Conservation (phyloP, 2,888 invertebrate species). For the Ectemnius cavifrons region DNA sequence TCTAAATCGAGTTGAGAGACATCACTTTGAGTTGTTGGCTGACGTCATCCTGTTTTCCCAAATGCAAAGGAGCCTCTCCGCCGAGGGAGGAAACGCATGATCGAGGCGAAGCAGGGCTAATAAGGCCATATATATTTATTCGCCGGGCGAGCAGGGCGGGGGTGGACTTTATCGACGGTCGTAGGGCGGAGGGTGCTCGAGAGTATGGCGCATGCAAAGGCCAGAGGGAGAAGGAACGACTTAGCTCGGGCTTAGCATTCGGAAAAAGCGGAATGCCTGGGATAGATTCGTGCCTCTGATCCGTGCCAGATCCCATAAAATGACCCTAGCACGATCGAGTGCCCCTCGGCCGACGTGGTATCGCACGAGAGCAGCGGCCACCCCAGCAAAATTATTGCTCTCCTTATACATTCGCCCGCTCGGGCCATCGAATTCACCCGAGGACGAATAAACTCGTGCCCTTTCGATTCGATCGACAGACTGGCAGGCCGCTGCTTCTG, state of each 20-base stretch:
- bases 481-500: background rate
- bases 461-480: slow-evolving; percentile 20
- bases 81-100: slow-evolving; percentile 56
- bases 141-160: slow-evolving; percentile 53
- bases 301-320: slow-evolving; percentile 74
- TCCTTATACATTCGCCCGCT: slow-evolving; percentile 74
- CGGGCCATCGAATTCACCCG: slow-evolving; percentile 65
- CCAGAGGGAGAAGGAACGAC: slow-evolving; percentile 38
- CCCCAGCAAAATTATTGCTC: slow-evolving; percentile 74
- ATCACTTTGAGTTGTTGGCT: background rate
- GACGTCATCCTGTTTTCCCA: slow-evolving; percentile 48
- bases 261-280: slow-evolving; percentile 61
- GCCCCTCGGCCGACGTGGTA: slow-evolving; percentile 41
- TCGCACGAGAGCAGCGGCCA: slow-evolving; percentile 40
- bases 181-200: slow-evolving; percentile 11
- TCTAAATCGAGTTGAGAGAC: background rate
- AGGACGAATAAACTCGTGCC: slow-evolving; percentile 66
- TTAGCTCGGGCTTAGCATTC: slow-evolving; percentile 63
- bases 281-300: slow-evolving; percentile 69
- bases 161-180: slow-evolving; percentile 65
- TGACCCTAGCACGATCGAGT: slow-evolving; percentile 67
- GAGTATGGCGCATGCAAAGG: slow-evolving; percentile 38
- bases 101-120: slow-evolving; percentile 68
- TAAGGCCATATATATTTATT: slow-evolving; percentile 75
- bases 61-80: slow-evolving; percentile 52